Percentiles rank a stretch among this genome's conserved stretches.
Evolutionary conservation across 1,140 invertebrate species (phyloP).

Genomic region (Centruroides sculpturatus): DNA sequence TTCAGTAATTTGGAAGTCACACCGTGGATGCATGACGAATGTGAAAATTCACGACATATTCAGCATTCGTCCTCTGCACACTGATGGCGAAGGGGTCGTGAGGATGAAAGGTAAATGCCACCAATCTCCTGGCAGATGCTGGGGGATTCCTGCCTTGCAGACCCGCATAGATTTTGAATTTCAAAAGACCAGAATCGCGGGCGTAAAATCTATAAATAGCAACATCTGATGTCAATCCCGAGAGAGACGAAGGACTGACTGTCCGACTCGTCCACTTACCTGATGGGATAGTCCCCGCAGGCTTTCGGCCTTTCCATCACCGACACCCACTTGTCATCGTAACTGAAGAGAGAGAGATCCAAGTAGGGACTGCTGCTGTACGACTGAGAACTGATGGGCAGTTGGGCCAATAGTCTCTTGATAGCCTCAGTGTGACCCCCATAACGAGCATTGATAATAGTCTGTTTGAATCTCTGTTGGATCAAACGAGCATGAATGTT

Average conservation of each 20-base stretch:
- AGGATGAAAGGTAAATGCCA: constrained; percentile 97
- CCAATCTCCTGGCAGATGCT: constrained; percentile 53
- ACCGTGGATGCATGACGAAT: constrained; percentile 37
- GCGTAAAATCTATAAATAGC: constrained; percentile 61
- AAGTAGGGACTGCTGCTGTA: constrained; percentile 86
- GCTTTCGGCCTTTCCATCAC: constrained; percentile 88
- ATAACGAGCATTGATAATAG: constrained; percentile 70
- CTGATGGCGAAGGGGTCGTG: constrained; percentile 91
- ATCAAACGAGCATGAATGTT: constrained; percentile 61
- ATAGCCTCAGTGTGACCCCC: constrained; percentile 73
- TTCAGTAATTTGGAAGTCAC: no score
- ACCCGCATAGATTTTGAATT: constrained; percentile 74
- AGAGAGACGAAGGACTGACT: no score
- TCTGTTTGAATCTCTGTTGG: constrained; percentile 65
- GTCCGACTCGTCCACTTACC: constrained; percentile 35
- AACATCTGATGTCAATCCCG: neutral
- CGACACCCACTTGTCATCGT: constrained; percentile 92
- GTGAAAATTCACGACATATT: constrained; percentile 93
- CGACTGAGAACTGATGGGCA: constrained; percentile 90
- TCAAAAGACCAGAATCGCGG: constrained; percentile 71
- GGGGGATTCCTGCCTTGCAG: constrained; percentile 42
- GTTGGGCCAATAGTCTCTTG: constrained; percentile 71
- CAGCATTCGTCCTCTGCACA: constrained; percentile 85
- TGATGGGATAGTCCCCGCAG: constrained; percentile 82
- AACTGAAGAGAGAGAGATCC: constrained; percentile 81